phyloP scores from a whole-genome alignment of 2,797 vertebrate genomes.

The Chrosomus eos region DNA sequence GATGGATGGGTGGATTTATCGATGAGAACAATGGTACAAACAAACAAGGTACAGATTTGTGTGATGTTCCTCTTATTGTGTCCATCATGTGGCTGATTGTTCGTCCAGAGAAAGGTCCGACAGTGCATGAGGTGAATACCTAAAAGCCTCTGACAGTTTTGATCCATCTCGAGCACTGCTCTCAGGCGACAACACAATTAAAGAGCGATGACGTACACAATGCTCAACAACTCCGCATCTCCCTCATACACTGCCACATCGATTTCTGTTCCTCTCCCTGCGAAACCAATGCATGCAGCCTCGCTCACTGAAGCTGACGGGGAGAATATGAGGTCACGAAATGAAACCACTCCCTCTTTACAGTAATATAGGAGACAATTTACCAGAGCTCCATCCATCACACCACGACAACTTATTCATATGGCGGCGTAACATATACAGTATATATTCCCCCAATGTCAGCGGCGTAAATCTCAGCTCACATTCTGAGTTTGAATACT shows the following conservation, averaged over 20 bases:
- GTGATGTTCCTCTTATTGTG: not conserved
- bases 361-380: conserved; percentile 60
- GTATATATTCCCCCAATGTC: conserved; percentile 61
- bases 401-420: conserved; percentile 67
- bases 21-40: not conserved
- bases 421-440: not conserved
- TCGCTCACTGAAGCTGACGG: conserved; percentile 67
- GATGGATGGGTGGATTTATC: not conserved
- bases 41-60: not conserved
- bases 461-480: conserved; percentile 70
- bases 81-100: not conserved
- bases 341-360: conserved; percentile 70
- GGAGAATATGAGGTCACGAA: conserved; percentile 68
- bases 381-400: conserved; percentile 72
- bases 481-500: conserved; percentile 62
- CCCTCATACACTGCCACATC: not conserved
- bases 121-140: conserved; percentile 7
- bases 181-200: conserved; percentile 69
- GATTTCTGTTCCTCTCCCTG: not conserved
- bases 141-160: conserved; percentile 33
- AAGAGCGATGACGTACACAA: conserved; percentile 61
- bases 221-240: not conserved
- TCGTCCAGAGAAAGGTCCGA: not conserved
- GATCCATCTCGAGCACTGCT: conserved; percentile 49
- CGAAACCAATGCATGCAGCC: not conserved